Base-by-base conservation (phyloP, 2,113 vertebrate genomes). In the Hydrolagus affinis region DNA sequence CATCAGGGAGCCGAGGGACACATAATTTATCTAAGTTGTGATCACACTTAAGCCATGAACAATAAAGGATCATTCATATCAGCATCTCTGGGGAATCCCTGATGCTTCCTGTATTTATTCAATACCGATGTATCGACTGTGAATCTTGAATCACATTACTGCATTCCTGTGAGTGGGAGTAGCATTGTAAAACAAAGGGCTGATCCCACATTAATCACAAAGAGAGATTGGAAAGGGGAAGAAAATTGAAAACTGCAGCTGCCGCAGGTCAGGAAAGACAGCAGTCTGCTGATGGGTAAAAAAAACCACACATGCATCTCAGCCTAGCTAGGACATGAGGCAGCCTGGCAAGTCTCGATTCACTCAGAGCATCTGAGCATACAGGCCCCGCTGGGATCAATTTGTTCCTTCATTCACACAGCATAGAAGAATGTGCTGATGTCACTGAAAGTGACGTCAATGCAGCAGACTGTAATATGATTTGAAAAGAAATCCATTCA, bases 401-500 rank as follows among this genome's bases (percentile, higher is more conserved):
- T 90, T 90, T 91, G 87, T 87, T 90, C 91, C 89, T 90, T 90
- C 89, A 88, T 91, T 90, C 88, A 87, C 85, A 86, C 74, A 73
- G 85, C 86, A 87, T 88, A 88, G 88, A 89, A 89, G 90, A 89
- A 89, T 87, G 88, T 89, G 89, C 91, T 86, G 85, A 89, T 91
- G 76, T 89, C 25, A 89, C 86, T 87, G 77, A 86, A 64, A 86
- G 70, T 89, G 90, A 89, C 86, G 88, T 89, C 89, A 88, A 86
- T 85, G 86, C 86, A 85, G 64, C 85, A 75, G 86, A 87, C 86
- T 89, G 89, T 86, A 85, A 89, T 87, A 69, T 86, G 86, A 88
- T 85, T 72, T 73, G 88, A 86, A 88, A 89, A 87, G 85, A 66
- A 83, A 83, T 66, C 62, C 25, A 66, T 66, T 66, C 6, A 15